Evolutionary conservation across 2,888 invertebrate species (phyloP), one percentile per base, ranked within the genome.

Genomic region (Heliconius charithonia): DNA sequence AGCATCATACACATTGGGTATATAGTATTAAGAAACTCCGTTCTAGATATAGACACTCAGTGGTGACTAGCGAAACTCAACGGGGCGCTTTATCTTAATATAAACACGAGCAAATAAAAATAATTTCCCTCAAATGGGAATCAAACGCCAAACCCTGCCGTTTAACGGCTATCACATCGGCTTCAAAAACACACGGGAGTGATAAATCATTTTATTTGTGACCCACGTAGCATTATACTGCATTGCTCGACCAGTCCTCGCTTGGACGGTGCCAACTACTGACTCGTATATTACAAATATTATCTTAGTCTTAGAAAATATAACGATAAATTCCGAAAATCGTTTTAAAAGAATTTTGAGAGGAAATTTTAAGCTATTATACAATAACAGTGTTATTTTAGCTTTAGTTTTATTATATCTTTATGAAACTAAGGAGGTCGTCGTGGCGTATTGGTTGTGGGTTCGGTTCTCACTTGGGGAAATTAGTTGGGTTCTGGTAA

Each of bases 121-220:
- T 45, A 45, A 45, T 45, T 45, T 6, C 16, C 45, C 45, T 45
- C 16, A 0, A 56, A 9, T 9, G 56, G 22, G 22, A 56, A 29
- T 69, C 41, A 25, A 69, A 69, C n/a, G 12, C 67, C 37, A 0
- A 65, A 65, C 59, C 59, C 1, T 37, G 37, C 37, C 37, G 37
- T 1, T 37, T 37, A 37, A 37, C 37, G 37, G 37, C 37, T 37
- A 37, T 10, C 37, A 37, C 37, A 37, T 9, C 16, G 22, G 22
- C 22, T 22, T 13, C 16, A 76, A 63, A 78, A 78, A 22, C 72
- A 74, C 22, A 59, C 63, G 51, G 22, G 51, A 65, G 71, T 27
- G 51, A 71, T 79, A 81, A 78, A 81, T 81, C 73, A 81, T 65
- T 77, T 73, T 79, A 32, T 69, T 76, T 75, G 76, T 63, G 66